Evolutionary conservation across 2,888 invertebrate genomes (phyloP), one percentile per base, ranked within the genome.

Genomic region (Orgyia antiqua): DNA sequence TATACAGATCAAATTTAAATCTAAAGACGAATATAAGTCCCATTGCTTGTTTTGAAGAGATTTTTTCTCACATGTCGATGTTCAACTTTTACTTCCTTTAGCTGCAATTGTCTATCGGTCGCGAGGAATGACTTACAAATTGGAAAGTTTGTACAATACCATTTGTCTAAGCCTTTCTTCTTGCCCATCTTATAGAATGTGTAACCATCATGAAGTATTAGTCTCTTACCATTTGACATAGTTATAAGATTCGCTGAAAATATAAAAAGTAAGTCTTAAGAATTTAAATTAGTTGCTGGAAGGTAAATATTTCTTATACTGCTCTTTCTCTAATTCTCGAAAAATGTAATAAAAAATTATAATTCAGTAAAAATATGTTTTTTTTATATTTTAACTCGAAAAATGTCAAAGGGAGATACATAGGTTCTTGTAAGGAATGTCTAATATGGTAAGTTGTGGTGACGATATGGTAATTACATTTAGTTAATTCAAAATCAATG

Each of bases 91-190:
- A 27, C 8, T 3, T 44, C 31, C 13, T 11, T 11, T 8, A 51
- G 26, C 8, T 27, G 18, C n/a, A 44, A 13, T 2, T 28, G 4
- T 2, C 7, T 18, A 20, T 44, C 31, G 0, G 33, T 31, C 4
- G 36, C 13, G 0, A 50, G 11, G 10, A 8, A 45, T 1, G 41
- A 27, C 5, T 39, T 53, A 25, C 52, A 52, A 13, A 7, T 34
- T 1, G 54, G 51, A 9, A 33, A 30, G 9, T 33, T 37, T 2
- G 42, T 44, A n/a, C 51, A 45, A 12, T 32, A 10, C 51, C 50
- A 56, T 28, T 43, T 49, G 12, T 34, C 33, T 0, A 26, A 33
- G 1, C 23, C 31, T 13, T 39, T 42, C 13, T 39, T 39, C 2
- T 19, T 25, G 8, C 36, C 36, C 23, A 27, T 35, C 17, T 31